Evolutionary conservation across 2,113 vertebrate genomes (phyloP), one percentile per base, ranked within the genome.

Genomic region (Tautogolabrus adspersus): DNA sequence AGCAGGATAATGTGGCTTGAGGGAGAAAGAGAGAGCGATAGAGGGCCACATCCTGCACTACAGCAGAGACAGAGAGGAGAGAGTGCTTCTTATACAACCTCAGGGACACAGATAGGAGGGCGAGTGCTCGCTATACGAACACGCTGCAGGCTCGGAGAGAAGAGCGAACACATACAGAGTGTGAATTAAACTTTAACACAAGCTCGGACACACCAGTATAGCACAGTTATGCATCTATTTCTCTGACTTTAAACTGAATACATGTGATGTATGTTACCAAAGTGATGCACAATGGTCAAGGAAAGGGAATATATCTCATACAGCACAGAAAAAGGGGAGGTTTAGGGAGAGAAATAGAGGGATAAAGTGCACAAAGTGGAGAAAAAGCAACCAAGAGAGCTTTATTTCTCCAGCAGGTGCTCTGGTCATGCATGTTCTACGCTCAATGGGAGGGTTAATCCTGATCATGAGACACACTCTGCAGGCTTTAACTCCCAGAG

Each of bases 61-160:
- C 6, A 42, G 38, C 16, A 19, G 19, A 62, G 63, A 23, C 16
- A 65, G 71, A 54, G 26, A 46, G 46, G 49, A 26, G 34, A 38
- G 44, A 38, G 26, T 6, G 10, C 40, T 58, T 49, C 40, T 58
- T 49, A 66, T 26, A 38, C 57, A 67, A 85, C 79, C 80, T 59
- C 59, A 58, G 77, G 80, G 81, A 76, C 40, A 0, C 26, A 66
- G 81, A 84, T 57, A 78, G 72, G 72, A 67, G 40, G 70, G 56
- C 1, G 52, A 78, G 46, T 5, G 49, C 51, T 60, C 58, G 23
- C 66, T 44, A 0, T 18, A 26, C 46, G 2, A 34, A 81, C 58
- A 23, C 1, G 52, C 30, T 47, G 69, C 26, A 6, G 44, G 60
- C 64, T 60, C 6, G 15, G 51, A 64, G 8, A 61, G 23, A 40